Evolutionary conservation across 2,888 invertebrate genomes (phyloP).

Genomic region (Lacanobia wlatinum): DNA sequence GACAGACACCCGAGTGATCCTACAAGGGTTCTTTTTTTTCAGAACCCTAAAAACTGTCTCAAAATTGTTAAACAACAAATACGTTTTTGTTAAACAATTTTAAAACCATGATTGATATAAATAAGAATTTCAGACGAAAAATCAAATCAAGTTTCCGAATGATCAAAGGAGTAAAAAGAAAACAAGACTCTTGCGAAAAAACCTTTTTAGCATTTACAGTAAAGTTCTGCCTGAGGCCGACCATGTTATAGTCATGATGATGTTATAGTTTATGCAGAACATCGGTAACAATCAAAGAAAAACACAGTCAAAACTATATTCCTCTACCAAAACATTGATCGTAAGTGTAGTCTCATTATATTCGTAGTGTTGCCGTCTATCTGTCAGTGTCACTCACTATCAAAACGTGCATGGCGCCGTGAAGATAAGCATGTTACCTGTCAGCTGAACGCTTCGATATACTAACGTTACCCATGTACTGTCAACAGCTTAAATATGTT

Average conservation of each 20-base stretch:
- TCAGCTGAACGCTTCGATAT: conserved; percentile 62
- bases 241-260: no score
- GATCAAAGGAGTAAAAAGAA: no score
- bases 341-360: conserved; percentile 30
- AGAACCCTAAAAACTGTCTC: no score
- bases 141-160: neutral
- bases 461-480: conserved; percentile 28
- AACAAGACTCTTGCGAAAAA: no score
- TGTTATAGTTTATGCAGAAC: neutral
- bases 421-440: conserved; percentile 69
- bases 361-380: conserved; percentile 36
- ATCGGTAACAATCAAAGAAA: neutral
- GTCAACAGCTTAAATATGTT: neutral
- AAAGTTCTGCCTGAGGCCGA: no score
- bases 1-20: no score
- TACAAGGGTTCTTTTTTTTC: no score
- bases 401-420: conserved; percentile 54
- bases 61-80: no score
- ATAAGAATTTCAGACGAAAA: neutral
- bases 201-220: no score
- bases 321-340: neutral
- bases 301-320: neutral
- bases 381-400: conserved; percentile 57
- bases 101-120: neutral
- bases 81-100: neutral